Conservation (phyloP, 2,888 invertebrate genomes). For the Trilocha varians region DNA sequence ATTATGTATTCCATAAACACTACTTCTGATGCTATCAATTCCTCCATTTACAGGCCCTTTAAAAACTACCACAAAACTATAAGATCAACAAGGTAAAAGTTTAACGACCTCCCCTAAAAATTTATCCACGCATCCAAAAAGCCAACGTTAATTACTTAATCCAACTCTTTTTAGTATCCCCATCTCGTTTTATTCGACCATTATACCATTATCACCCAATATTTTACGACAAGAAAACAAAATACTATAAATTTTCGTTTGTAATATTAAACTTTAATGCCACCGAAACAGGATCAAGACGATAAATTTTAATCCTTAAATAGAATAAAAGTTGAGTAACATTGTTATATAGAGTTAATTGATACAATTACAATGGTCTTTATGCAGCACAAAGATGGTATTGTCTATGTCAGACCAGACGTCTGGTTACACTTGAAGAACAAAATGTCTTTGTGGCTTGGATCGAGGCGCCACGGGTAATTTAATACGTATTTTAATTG, state of each 20-base stretch:
- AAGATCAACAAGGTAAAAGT: too few species aligned
- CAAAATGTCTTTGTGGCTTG: constrained; percentile 69
- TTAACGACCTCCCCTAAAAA: constrained; percentile 11
- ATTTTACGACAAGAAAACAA: constrained; percentile 35
- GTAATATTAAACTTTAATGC: constrained; percentile 52
- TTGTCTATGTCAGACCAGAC: constrained; percentile 64
- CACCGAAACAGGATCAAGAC: constrained; percentile 60
- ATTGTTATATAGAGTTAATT: constrained; percentile 62
- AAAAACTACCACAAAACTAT: too few species aligned
- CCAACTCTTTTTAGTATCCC: not conserved
- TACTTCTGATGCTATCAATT: too few species aligned
- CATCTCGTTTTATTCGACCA: constrained; percentile 8
- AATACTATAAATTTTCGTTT: constrained; percentile 37
- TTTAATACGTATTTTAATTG: constrained; percentile 34
- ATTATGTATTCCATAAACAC: too few species aligned
- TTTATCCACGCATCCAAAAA: constrained; percentile 12
- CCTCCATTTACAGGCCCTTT: too few species aligned
- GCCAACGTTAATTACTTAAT: not conserved
- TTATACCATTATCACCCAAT: constrained; percentile 22
- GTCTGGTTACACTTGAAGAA: constrained; percentile 71
- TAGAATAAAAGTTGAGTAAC: constrained; percentile 68
- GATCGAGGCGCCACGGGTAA: constrained; percentile 65
- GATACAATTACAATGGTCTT: constrained; percentile 67
- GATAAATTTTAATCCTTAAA: constrained; percentile 64
- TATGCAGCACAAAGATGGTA: constrained; percentile 62